Conservation (phyloP, 2,888 invertebrate genomes). For the Ormyrus nitidulus region DNA sequence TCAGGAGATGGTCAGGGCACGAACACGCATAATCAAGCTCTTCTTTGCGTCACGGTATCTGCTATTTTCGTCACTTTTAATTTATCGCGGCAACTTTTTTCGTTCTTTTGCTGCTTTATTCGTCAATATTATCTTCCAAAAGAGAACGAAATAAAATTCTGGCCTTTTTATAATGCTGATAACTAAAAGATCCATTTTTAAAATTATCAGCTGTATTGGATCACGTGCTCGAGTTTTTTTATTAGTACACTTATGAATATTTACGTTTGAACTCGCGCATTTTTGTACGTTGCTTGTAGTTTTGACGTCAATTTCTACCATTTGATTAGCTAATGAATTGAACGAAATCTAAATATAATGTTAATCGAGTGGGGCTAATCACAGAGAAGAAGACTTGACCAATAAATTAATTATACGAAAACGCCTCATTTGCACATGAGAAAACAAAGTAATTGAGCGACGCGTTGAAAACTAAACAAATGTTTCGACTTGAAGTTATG, state of each 20-base stretch:
- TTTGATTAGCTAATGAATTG: constrained; percentile 13
- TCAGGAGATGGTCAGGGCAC: too few species aligned
- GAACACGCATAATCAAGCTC: too few species aligned
- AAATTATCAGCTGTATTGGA: background rate
- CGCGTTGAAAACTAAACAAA: background rate
- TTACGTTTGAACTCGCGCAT: constrained; percentile 1
- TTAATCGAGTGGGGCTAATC: too few species aligned
- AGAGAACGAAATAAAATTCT: too few species aligned
- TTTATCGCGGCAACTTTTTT: too few species aligned
- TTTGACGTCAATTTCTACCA: constrained; percentile 30
- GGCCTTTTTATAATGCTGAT: too few species aligned
- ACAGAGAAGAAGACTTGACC: background rate
- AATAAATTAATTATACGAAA: background rate
- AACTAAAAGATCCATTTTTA: background rate
- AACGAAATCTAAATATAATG: background rate
- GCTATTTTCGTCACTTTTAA: too few species aligned
- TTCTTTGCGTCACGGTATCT: too few species aligned
- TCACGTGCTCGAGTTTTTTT: too few species aligned
- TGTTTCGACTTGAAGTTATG: constrained; percentile 25
- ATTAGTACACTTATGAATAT: background rate
- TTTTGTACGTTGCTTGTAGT: constrained; percentile 19
- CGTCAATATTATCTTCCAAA: too few species aligned
- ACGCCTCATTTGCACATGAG: too few species aligned
- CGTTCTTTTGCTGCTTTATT: too few species aligned
- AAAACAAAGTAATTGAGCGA: background rate